Base-by-base conservation (phyloP, 37 sponge, comb jelly and placozoan genomes). In the Axinella damicornis region DNA sequence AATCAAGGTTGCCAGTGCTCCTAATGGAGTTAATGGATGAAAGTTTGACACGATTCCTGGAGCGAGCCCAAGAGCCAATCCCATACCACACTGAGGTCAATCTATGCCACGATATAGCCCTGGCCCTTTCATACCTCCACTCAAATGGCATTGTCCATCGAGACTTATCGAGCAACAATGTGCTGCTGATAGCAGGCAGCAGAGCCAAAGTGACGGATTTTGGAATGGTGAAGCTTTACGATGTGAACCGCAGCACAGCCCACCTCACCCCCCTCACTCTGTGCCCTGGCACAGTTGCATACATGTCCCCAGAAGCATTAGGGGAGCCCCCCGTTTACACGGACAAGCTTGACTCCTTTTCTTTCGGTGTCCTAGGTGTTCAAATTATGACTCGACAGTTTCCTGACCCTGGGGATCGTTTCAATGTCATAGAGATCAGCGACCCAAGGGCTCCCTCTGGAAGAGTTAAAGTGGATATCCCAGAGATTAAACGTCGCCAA, bases 81-180 rank as follows among this genome's bases (percentile, higher is more conserved):
- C 46, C 46, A 4, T 46, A 46, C 46, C 46, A 46, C 46, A 46
- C 46, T 46, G 46, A 46, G 46, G 46, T 46, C 6, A 46, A 46
- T 46, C 46, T 46, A 4, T 46, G 46, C 46, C 46, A 46, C 9
- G 46, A 46, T 9, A 46, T 46, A 46, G 46, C 46, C 46, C 46
- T 46, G 9, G 9, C 46, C 46, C 46, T 46, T 9, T 46, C 46
- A 4, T 46, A 46, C 46, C 46, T 46, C 46, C 46, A 46, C 46
- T 46, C 46, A 4, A 71, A 71, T 24, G 38, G 24, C 52, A 71
- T 71, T 53, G 2, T 40, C 2, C 72, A 71, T 24, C 41, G 72
- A 40, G 72, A 71, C 25, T 24, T 71, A 33, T 71, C 72, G 2
- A 24, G 72, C 62, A 61, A 61, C 62, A 61, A 61, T 61, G 62